These are phyloP conservation scores for Drosophila subpulchrella DNA, from an alignment of 1,140 invertebrate genomes.

Conservation along the genomic window DNA sequence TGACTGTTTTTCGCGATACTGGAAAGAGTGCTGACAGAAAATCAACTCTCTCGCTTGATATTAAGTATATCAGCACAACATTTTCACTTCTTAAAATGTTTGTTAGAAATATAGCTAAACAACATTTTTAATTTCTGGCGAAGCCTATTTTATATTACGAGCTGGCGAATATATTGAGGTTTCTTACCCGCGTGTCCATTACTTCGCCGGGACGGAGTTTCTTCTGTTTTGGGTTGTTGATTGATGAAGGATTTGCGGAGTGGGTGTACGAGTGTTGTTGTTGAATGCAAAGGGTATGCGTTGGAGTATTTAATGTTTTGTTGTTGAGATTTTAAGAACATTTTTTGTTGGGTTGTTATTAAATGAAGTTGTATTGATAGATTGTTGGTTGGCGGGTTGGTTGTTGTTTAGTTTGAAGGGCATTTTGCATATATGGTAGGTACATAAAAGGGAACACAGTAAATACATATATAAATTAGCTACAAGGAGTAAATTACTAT, in stretches of 20 bases:
- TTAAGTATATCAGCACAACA: not conserved
- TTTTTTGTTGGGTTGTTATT: slow-evolving; percentile 32
- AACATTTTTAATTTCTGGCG: not conserved
- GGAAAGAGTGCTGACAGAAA: not conserved
- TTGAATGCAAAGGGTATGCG: slow-evolving; percentile 55
- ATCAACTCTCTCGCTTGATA: not conserved
- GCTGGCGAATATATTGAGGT: not conserved
- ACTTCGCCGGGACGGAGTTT: slow-evolving; percentile 97
- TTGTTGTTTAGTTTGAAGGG: slow-evolving; percentile 61
- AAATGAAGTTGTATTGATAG: slow-evolving; percentile 28
- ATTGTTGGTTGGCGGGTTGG: slow-evolving; percentile 30
- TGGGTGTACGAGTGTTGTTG: slow-evolving; percentile 63
- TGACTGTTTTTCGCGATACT: no score
- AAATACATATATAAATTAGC: slow-evolving; percentile 59
- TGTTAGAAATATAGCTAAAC: not conserved
- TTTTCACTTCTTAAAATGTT: not conserved
- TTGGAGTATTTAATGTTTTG: slow-evolving; percentile 35
- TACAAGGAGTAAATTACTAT: slow-evolving; percentile 23
- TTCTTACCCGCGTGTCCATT: slow-evolving; percentile 96
- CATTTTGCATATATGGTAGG: slow-evolving; percentile 44
- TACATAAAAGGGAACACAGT: slow-evolving; percentile 68
- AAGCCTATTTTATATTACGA: slow-evolving; percentile 1
- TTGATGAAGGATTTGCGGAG: slow-evolving; percentile 75
- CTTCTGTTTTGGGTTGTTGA: slow-evolving; percentile 84
- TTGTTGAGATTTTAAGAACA: slow-evolving; percentile 25